Evolutionary conservation across 2,888 invertebrate genomes (phyloP), one percentile per base, ranked within the genome.

Genomic region (Netelia melanura): DNA sequence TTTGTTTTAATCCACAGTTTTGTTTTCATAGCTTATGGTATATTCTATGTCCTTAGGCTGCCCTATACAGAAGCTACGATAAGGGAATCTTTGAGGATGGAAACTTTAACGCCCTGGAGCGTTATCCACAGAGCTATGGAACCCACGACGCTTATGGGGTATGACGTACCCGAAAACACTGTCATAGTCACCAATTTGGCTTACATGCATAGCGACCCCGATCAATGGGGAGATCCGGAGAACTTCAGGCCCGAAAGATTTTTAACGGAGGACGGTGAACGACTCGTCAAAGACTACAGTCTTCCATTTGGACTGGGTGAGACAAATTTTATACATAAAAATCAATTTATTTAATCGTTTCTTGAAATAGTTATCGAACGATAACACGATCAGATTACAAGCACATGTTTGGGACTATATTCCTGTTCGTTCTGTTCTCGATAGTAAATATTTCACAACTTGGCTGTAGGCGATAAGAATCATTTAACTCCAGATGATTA

Each of bases 251-350:
- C 97, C 0, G 96, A 97, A 89, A 94, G 97, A 44, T 97, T 96
- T 90, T 94, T 97, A 2, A 94, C 94, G 38, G 94, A 93, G 1
- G 86, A 95, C 30, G 96, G 96, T 0, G 38, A 82, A 65, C 90
- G 94, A 80, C 90, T 97, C 2, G 92, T 92, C 62, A 95, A 95
- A 81, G 97, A 97, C 89, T 94, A 94, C 56, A 95, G 95, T 0
- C 87, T 97, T 58, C 95, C 96, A 0, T 97, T 97, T 91, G 96
- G 97, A 67, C 95, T 95, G 88, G 96, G 96, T 96, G 92, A 92
- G 89, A 8, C 9, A 54, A 38, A 3, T 14, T 23, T 14, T 61
- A 30, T 30, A 38, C 1, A 30, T 5, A 6, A 38, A 38, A 38
- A 3, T 6, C 38, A 8, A 38, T 38, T 38, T 6, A 38, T 38